Base-by-base conservation (phyloP, 2,113 vertebrate species). In the Catharus bicknelli region DNA sequence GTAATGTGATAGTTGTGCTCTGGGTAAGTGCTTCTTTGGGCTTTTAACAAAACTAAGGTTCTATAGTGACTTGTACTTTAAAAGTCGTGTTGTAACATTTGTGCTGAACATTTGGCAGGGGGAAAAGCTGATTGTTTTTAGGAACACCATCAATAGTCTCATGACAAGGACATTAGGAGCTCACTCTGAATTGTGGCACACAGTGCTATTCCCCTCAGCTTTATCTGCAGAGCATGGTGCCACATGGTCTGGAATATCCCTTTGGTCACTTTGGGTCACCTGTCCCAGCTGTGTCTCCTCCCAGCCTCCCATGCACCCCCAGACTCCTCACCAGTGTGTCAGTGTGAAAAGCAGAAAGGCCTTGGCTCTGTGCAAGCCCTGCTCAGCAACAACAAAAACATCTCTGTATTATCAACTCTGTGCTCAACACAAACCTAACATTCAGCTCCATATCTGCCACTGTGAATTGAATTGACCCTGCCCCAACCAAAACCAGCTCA, bases 131-230 rank as follows among this genome's bases (percentile, higher is more conserved):
- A 18, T 20, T 48, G 20, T 10, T 42, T 42, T 55, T 55, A 34
- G 43, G 17, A 54, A 5, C 0, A 2, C 25, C 9, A 5, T 16
- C 15, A 34, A n/a, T 18, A 9, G 7, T 54, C 2, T 20, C 6
- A 1, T 72, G 47, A n/a, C 22, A 54, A 38, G 67, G 55, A 59
- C 16, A 20, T 7, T 2, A 38, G 58, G 42, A 77, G 12, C 9
- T 23, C 6, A 3, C 1, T 3, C 34, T 53, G 30, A 48, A 23
- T 40, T 20, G 34, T 53, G 36, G 7, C 30, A 26, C 0, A 11
- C 15, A 25, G 21, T 42, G 36, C 16, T 22, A 22, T 51, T 23
- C 12, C 10, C 26, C 1, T 2, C 1, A 5, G 47, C 1, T 30
- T 53, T 7, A 40, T 29, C 9, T 12, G 2, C 16, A 8, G 45